Base-by-base conservation (phyloP, 37 sponge, comb jelly and placozoan species). In the Dysidea cf. avara region DNA sequence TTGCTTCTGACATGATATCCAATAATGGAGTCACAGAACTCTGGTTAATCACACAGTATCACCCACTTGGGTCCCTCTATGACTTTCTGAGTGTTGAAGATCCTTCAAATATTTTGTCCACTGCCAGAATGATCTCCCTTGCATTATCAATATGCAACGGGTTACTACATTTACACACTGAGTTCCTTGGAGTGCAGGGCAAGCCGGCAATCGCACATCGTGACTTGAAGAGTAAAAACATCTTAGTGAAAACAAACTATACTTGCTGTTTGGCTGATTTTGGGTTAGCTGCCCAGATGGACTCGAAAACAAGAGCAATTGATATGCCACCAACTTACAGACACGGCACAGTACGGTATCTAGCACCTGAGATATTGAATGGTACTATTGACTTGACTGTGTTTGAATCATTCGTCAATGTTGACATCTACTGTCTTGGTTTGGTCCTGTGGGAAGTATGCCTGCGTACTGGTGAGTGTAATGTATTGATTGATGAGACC, bases 391-490 rank as follows among this genome's bases (percentile, higher is more conserved):
- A 78, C 25, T 31, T 69, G 36, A 79, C 59, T 60, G 68, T 71
- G 11, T 97, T 97, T 54, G 89, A 91, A 32, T 69, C 76, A 57
- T 94, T 83, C 62, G 66, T 83, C 36, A 66, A 71, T 6, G 80
- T 86, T 14, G 99, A 97, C 57, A 78, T 97, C 21, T 97, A 97
- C 81, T 87, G 90, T 7, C 77, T 97, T 40, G 95, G 95, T 18
- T 62, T 97, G 25, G 78, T 97, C 18, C n/a, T 97, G 60, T 97
- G 99, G 99, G 99, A 97, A 43, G 83, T 94, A 34, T 72, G 80
- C 9, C 38, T 58, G 54, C 53, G 76, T 59, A 69, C 61, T 39
- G 91, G 85, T 86, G 62, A 73, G 81, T 40, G n/a, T n/a, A n/a
- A n/a, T 26, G 22, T 53, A 40, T 61, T 62, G 17, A 29, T 31